phyloP scores from a whole-genome alignment of 2,797 vertebrate genomes.

The Ammospiza maritima region DNA sequence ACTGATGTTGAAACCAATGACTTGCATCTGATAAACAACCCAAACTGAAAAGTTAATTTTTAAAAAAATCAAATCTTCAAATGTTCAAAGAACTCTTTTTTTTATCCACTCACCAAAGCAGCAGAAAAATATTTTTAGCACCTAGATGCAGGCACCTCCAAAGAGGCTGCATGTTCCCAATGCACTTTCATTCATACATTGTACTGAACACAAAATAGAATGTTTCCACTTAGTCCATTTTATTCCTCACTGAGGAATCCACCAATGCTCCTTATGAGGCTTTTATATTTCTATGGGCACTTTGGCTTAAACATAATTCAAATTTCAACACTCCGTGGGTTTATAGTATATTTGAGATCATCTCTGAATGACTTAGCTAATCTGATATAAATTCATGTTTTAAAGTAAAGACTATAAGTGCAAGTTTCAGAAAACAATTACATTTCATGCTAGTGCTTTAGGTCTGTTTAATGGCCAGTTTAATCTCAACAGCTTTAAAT shows the following conservation, averaged over 20 bases:
- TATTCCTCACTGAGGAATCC: not conserved
- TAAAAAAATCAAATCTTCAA: not conserved
- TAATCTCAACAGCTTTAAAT: not conserved
- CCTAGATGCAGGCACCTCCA: not conserved
- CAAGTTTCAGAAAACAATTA: constrained; percentile 31
- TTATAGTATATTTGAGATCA: constrained; percentile 17
- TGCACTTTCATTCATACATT: not conserved
- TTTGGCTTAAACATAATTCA: not conserved
- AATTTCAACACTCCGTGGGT: constrained; percentile 1
- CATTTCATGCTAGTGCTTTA: not conserved
- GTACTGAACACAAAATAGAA: not conserved
- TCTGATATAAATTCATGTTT: not conserved
- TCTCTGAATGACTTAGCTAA: not conserved
- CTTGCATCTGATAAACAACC: not conserved
- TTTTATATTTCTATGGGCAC: constrained; percentile 14
- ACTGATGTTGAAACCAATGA: not conserved
- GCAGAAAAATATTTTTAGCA: not conserved
- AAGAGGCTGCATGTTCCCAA: not conserved
- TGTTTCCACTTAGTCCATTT: not conserved
- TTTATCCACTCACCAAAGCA: not conserved
- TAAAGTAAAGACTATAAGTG: not conserved
- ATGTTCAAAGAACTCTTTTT: not conserved
- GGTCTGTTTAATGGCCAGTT: constrained; percentile 3
- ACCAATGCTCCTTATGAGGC: not conserved
- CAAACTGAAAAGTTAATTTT: not conserved